Evolutionary conservation across 2,113 vertebrate genomes (phyloP).

Genomic region (Fulmarus glacialis): DNA sequence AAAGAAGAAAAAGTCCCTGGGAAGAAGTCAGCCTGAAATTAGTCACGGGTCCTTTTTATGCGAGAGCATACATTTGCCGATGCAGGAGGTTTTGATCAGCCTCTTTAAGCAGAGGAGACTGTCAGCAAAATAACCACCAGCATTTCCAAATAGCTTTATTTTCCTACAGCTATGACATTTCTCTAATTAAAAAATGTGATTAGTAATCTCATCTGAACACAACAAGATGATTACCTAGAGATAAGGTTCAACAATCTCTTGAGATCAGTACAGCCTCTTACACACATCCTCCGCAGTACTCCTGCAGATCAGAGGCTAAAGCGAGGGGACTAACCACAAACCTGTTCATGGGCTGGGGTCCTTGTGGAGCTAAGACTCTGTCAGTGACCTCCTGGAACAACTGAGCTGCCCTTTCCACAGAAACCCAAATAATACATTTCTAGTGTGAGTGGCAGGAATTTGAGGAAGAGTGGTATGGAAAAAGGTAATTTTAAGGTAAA

Average conservation of each 20-base stretch:
- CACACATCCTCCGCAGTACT: neutral
- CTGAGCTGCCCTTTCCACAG: neutral
- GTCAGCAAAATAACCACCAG: neutral
- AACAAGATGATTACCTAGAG: neutral
- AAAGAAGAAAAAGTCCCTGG: neutral
- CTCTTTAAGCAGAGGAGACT: neutral
- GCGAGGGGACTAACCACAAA: neutral
- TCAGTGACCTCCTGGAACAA: neutral
- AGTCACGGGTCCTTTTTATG: neutral
- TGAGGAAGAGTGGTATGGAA: neutral
- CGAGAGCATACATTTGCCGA: neutral
- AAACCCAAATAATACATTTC: neutral
- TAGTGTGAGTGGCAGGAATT: neutral
- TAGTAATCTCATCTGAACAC: neutral
- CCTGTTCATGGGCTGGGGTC: neutral
- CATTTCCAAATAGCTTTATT: neutral
- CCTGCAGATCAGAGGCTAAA: neutral
- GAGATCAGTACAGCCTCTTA: neutral
- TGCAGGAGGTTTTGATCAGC: neutral
- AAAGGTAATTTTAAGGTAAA: neutral
- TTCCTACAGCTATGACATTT: neutral
- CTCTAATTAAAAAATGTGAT: conserved; percentile 14
- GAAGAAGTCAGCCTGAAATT: neutral
- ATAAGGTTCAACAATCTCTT: neutral
- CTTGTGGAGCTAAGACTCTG: neutral